Percentiles rank a stretch among this genome's conserved stretches.
These are phyloP conservation scores for Strix aluco DNA, from an alignment of 2,113 vertebrate genomes.

Conservation along the genomic window DNA sequence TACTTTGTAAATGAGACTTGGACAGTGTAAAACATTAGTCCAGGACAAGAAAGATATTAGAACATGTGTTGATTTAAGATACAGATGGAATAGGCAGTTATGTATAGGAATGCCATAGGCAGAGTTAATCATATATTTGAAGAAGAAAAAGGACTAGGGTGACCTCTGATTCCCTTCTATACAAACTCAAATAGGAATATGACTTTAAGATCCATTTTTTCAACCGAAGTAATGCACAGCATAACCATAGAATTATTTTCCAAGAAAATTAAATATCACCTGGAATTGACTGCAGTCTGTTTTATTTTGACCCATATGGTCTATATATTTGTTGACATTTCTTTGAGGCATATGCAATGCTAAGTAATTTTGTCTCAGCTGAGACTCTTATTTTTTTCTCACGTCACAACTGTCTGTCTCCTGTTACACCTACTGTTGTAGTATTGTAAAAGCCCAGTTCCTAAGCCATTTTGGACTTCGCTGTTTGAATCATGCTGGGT, in stretches of 20 bases:
- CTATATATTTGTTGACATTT: not conserved
- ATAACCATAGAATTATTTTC: not conserved
- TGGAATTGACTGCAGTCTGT: not conserved
- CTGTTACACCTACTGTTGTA: not conserved
- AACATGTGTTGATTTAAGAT: not conserved
- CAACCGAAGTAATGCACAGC: not conserved
- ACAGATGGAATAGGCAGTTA: not conserved
- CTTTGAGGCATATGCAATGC: not conserved
- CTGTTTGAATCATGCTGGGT: not conserved
- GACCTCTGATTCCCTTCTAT: not conserved
- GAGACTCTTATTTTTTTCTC: not conserved
- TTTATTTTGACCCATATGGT: not conserved
- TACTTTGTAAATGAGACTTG: not conserved
- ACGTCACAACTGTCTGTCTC: not conserved
- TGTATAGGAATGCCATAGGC: not conserved
- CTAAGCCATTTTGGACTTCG: not conserved
- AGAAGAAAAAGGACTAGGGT: not conserved
- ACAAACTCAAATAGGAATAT: not conserved
- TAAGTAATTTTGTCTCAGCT: not conserved
- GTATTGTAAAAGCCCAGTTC: not conserved
- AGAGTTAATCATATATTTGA: not conserved
- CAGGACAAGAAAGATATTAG: not conserved
- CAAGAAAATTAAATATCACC: not conserved
- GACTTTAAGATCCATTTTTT: not conserved
- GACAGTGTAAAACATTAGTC: not conserved